A percentile compares a stretch with the other conserved stretches of the same genome.
Evolutionary conservation across 2,797 vertebrate genomes (phyloP).

Genomic region (Myotis pilosus): DNA sequence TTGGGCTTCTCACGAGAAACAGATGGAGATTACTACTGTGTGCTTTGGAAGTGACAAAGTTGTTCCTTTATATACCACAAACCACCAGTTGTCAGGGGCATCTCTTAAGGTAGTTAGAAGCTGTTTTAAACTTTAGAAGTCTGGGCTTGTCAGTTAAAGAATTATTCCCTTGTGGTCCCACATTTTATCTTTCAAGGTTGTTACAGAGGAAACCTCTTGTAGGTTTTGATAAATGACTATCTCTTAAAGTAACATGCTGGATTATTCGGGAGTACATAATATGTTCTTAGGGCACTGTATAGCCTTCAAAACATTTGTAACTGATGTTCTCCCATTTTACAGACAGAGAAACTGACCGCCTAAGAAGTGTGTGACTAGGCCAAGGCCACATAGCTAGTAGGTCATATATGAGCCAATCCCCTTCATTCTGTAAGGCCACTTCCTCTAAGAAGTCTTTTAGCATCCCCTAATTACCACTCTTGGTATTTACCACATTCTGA

Average conservation of each 20-base stretch:
- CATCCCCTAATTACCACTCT: background rate
- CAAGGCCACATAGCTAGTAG: background rate
- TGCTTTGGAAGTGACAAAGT: conserved; percentile 79
- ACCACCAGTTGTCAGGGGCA: conserved; percentile 50
- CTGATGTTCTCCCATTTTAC: background rate
- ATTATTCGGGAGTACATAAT: background rate
- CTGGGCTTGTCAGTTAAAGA: background rate
- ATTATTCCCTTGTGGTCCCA: background rate
- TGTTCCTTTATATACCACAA: conserved; percentile 65
- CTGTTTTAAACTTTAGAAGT: background rate
- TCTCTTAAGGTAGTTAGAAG: conserved; percentile 47
- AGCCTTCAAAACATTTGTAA: background rate
- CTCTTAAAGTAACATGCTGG: background rate
- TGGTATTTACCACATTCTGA: background rate
- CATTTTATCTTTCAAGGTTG: background rate
- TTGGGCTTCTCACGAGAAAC: conserved; percentile 81
- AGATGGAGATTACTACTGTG: conserved; percentile 75
- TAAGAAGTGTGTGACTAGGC: conserved; percentile 38
- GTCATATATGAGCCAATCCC: background rate
- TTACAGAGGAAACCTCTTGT: background rate
- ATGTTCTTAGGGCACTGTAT: background rate
- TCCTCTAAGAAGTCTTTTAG: background rate
- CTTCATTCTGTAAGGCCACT: background rate
- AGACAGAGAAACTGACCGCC: conserved; percentile 53
- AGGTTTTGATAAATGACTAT: background rate